Percentiles rank a stretch among this genome's conserved stretches.
Evolutionary conservation across 2,797 vertebrate genomes (phyloP).

Genomic region (Pelodytes ibericus): DNA sequence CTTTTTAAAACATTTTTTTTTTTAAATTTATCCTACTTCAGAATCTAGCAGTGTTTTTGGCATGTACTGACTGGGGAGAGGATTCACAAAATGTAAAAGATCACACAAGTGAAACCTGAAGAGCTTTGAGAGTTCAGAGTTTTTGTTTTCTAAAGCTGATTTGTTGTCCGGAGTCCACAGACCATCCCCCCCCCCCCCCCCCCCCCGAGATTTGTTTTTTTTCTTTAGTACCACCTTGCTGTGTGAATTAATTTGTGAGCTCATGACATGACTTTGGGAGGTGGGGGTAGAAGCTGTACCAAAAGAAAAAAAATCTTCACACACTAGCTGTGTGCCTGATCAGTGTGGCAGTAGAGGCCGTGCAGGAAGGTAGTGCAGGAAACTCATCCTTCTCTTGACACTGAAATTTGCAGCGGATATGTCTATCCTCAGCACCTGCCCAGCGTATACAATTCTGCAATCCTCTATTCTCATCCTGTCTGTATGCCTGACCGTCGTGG

Average conservation of each 20-base stretch:
- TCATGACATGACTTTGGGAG: constrained; percentile 9
- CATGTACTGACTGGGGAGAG: too few relatives aligned
- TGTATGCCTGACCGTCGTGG: neutral
- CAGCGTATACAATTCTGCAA: neutral
- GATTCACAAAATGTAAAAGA: too few relatives aligned
- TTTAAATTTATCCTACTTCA: too few relatives aligned
- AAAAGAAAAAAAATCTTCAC: constrained; percentile 3
- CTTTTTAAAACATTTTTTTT: too few relatives aligned
- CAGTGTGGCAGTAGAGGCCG: constrained; percentile 8
- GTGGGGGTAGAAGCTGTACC: constrained; percentile 23
- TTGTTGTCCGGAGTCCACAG: neutral
- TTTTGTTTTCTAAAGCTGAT: neutral
- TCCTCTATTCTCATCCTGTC: constrained; percentile 1
- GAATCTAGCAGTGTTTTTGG: too few relatives aligned
- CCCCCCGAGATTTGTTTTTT: too few relatives aligned
- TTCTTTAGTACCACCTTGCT: constrained; percentile 29
- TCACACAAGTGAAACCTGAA: too few relatives aligned
- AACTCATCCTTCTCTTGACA: constrained; percentile 1
- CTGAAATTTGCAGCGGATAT: constrained; percentile 1
- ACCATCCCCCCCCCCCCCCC: neutral
- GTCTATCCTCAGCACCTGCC: constrained; percentile 5
- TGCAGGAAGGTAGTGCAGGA: neutral
- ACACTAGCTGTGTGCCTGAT: neutral
- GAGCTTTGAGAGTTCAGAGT: neutral
- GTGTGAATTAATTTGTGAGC: neutral